These are phyloP conservation scores for Lasioglossum zephyrum DNA, from an alignment of 2,888 invertebrate species.

Conservation along the genomic window DNA sequence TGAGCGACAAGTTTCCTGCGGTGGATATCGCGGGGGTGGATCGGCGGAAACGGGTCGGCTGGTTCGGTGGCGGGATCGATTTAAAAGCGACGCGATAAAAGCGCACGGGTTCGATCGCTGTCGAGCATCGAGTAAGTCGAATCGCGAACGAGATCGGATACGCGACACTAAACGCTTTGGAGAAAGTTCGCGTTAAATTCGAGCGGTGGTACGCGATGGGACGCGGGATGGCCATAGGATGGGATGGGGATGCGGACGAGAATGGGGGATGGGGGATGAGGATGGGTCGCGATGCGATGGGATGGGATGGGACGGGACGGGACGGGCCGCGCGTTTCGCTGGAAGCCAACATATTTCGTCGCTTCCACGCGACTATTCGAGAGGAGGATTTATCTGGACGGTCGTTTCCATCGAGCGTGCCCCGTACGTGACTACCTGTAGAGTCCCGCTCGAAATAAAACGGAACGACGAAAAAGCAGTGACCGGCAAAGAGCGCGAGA, in stretches of 20 bases:
- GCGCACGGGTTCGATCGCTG: not conserved
- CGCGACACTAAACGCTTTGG: slow-evolving; percentile 36
- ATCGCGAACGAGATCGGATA: slow-evolving; percentile 35
- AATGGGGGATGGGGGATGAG: not conserved
- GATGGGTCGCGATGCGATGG: slow-evolving; percentile 14
- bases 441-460: slow-evolving; percentile 65
- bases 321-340: slow-evolving; percentile 28
- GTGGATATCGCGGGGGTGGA: not conserved
- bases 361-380: slow-evolving; percentile 54
- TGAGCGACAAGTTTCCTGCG: not conserved
- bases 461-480: slow-evolving; percentile 63
- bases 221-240: slow-evolving; percentile 2
- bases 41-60: not conserved
- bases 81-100: slow-evolving; percentile 17
- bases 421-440: slow-evolving; percentile 70
- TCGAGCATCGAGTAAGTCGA: slow-evolving; percentile 24
- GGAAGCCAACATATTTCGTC: slow-evolving; percentile 48
- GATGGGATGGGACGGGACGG: not conserved
- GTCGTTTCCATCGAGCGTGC: slow-evolving; percentile 48
- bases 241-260: not conserved
- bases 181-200: slow-evolving; percentile 57
- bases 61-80: not conserved
- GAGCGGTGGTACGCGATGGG: slow-evolving; percentile 9
- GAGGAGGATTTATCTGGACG: slow-evolving; percentile 63
- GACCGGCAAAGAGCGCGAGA: slow-evolving; percentile 61